Percentiles rank a stretch among this genome's conserved stretches.
phyloP scores from a whole-genome alignment of 2,797 vertebrate species.

The Vipera ursinii region DNA sequence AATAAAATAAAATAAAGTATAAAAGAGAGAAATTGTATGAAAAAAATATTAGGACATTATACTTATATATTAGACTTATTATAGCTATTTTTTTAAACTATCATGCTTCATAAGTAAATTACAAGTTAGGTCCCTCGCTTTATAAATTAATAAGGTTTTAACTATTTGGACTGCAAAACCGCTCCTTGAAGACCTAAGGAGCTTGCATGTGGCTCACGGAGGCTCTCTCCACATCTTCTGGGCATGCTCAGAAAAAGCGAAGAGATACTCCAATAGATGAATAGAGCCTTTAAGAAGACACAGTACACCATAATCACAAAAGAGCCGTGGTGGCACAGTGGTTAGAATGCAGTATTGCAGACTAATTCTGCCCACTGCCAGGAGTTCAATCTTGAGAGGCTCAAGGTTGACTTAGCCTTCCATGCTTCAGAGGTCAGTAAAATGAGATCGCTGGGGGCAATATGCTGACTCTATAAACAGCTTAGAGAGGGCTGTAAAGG shows the following conservation, averaged over 20 bases:
- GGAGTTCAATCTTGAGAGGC: not conserved
- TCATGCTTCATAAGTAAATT: not conserved
- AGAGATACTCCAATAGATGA: not conserved
- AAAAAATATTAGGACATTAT: not conserved
- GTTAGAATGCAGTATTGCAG: not conserved
- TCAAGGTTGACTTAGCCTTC: not conserved
- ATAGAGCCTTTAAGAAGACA: not conserved
- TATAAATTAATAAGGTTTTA: not conserved
- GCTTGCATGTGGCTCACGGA: not conserved
- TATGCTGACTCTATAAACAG: not conserved
- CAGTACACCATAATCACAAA: not conserved
- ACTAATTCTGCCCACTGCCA: not conserved
- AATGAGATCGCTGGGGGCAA: not conserved
- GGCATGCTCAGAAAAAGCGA: not conserved
- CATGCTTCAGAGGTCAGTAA: not conserved
- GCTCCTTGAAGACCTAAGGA: not conserved
- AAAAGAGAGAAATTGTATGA: not conserved
- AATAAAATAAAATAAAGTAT: not conserved
- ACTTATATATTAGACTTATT: too few species aligned
- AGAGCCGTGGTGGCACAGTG: not conserved
- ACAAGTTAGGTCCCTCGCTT: not conserved
- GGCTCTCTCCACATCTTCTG: not conserved
- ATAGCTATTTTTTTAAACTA: not conserved
- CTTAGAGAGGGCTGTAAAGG: not conserved
- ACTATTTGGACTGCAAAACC: not conserved